Conservation (phyloP, 2,888 invertebrate species). For the Harpalus rufipes region DNA sequence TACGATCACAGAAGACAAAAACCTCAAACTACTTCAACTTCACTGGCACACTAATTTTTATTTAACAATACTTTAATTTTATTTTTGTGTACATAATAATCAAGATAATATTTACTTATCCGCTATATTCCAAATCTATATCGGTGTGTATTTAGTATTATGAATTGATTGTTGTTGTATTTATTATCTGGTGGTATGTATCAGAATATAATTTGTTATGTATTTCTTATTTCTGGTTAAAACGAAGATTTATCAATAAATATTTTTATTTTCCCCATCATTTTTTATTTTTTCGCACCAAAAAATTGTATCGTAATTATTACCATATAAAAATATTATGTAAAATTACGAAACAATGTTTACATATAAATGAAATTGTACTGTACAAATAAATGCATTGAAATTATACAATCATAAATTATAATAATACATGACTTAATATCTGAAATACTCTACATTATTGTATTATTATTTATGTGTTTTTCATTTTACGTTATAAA, state of each 20-base stretch:
- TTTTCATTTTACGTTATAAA: conserved; percentile 6
- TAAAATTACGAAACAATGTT: conserved; percentile 40
- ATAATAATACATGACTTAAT: conserved; percentile 29
- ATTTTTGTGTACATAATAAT: conserved; percentile 48
- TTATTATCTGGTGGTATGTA: conserved; percentile 66
- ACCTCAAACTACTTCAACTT: conserved; percentile 72
- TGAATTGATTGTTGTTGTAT: conserved; percentile 64
- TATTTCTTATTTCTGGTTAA: conserved; percentile 59
- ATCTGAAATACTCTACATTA: conserved; percentile 26
- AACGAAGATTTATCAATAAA: conserved; percentile 60
- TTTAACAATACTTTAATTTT: conserved; percentile 18
- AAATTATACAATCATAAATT: conserved; percentile 39
- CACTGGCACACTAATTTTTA: conserved; percentile 60
- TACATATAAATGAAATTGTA: conserved; percentile 31
- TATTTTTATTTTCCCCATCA: conserved; percentile 54
- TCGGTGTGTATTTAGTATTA: conserved; percentile 56
- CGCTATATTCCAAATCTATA: conserved; percentile 34
- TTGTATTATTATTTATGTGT: not conserved
- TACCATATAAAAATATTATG: conserved; percentile 31
- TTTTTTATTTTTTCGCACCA: conserved; percentile 43
- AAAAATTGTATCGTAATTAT: conserved; percentile 36
- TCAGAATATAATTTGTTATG: conserved; percentile 64
- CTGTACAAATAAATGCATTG: conserved; percentile 41
- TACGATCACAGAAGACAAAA: conserved; percentile 92
- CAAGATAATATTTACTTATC: conserved; percentile 40